Evolutionary conservation across 2,888 invertebrate genomes (phyloP).

Genomic region (Brachyopa scutellaris): DNA sequence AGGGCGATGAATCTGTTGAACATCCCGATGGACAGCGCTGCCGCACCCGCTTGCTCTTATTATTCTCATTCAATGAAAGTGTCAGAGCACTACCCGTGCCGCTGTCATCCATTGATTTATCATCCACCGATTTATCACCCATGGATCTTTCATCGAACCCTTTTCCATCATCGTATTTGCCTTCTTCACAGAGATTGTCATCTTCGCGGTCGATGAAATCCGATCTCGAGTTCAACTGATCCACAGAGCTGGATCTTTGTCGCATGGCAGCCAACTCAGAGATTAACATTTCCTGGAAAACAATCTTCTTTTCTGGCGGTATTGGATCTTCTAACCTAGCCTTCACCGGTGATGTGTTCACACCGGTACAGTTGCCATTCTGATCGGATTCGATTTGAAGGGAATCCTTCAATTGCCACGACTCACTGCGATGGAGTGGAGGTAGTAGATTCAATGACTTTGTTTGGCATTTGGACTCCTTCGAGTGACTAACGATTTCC

Average conservation of each 20-base stretch:
- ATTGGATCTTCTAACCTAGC: slow-evolving; percentile 74
- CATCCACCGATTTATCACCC: slow-evolving; percentile 32
- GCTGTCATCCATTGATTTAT: slow-evolving; percentile 64
- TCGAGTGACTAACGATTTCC: slow-evolving; percentile 80
- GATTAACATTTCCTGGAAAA: slow-evolving; percentile 87
- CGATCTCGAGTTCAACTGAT: slow-evolving; percentile 77
- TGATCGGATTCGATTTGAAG: slow-evolving; percentile 33
- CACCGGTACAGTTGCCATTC: slow-evolving; percentile 43
- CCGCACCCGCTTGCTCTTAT: slow-evolving; percentile 71
- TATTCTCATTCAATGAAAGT: slow-evolving; percentile 41
- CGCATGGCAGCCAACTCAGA: slow-evolving; percentile 88
- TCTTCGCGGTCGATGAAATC: slow-evolving; percentile 13
- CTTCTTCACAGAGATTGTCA: background rate
- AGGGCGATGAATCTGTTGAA: slow-evolving; percentile 81
- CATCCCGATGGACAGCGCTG: slow-evolving; percentile 81
- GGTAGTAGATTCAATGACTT: slow-evolving; percentile 23
- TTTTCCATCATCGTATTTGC: slow-evolving; percentile 23
- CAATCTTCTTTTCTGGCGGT: slow-evolving; percentile 79
- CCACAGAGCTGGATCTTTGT: slow-evolving; percentile 79
- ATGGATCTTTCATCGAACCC: slow-evolving; percentile 34
- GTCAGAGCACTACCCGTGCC: slow-evolving; percentile 59
- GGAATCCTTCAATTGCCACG: slow-evolving; percentile 39
- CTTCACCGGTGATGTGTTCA: slow-evolving; percentile 13
- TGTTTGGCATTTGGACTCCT: slow-evolving; percentile 65
- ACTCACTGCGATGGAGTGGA: slow-evolving; percentile 49